Evolutionary conservation across 2,888 invertebrate species (phyloP), one percentile per base, ranked within the genome.

Genomic region (Eristalinus aeneus): DNA sequence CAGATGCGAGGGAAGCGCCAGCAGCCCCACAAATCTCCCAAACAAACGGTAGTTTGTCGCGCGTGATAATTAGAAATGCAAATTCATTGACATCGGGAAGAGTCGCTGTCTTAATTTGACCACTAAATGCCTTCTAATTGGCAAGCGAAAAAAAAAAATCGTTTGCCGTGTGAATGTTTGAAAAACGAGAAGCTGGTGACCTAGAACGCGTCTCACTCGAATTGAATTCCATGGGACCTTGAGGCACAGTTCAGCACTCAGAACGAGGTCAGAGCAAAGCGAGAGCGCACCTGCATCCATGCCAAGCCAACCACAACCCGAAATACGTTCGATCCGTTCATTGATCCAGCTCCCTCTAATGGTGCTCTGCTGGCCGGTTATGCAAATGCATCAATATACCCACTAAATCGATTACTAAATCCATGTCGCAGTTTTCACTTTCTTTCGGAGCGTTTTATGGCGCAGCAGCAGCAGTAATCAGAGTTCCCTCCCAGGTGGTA

Each of bases 401-500:
- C 32, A 65, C 60, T 73, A 73, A 72, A 54, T 79, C 67, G 79
- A 74, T 80, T 68, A 80, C 75, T 75, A 81, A 81, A 81, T 71
- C 75, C 64, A 39, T 74, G 32, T 73, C 39, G 67, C 16, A 64
- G 64, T 75, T 81, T 81, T 81, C 81, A 81, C 81, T 81, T 81
- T 81, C 81, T 71, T 81, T 65, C 23, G 36, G 12, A n/a, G 27
- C n/a, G 10, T 67, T 79, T 65, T 61, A 39, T 69, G 64, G 75
- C 58, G 67, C 73, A 58, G 71, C 73, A 73, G 67, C 61, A 4
- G n/a, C 11, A n/a, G 39, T 12, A 1, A 4, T 4, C 46, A 16
- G 0, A 27, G 5, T 27, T 27, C 27, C 27, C 27, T 27, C 27
- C 27, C 27, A 27, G 27, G 27, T 27, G 27, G n/a, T 20, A n/a